Evolutionary conservation across 2,797 vertebrate species (phyloP).

Genomic region (Octomys mimax): DNA sequence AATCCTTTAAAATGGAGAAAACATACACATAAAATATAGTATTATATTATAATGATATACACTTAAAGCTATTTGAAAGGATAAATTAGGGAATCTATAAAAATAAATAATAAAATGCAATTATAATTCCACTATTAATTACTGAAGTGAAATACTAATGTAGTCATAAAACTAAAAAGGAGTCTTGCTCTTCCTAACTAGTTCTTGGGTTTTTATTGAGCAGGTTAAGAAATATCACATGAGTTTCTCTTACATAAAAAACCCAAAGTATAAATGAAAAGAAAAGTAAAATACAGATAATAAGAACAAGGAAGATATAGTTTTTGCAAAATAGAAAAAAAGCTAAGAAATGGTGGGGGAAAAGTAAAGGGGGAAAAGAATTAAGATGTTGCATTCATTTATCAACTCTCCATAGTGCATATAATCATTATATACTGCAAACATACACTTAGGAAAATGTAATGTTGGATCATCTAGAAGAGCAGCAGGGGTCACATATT

Average conservation of each 20-base stretch:
- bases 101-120: conserved; percentile 1
- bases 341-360: not conserved
- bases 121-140: not conserved
- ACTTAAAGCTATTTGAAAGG: not conserved
- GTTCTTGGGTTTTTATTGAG: not conserved
- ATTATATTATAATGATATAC: not conserved
- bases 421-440: not conserved
- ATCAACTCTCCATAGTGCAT: not conserved
- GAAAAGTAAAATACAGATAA: not conserved
- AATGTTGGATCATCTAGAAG: not conserved
- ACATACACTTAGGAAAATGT: not conserved
- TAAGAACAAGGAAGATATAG: not conserved
- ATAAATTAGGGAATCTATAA: not conserved
- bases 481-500: not conserved
- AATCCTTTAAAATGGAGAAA: not conserved
- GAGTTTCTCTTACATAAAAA: not conserved
- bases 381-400: no score
- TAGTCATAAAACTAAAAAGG: not conserved
- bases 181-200: not conserved
- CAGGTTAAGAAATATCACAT: not conserved
- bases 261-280: not conserved
- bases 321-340: not conserved
- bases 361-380: not conserved
- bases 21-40: not conserved
- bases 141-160: conserved; percentile 6